Base-by-base conservation (phyloP, 2,888 invertebrate genomes). In the Latheticus oryzae region DNA sequence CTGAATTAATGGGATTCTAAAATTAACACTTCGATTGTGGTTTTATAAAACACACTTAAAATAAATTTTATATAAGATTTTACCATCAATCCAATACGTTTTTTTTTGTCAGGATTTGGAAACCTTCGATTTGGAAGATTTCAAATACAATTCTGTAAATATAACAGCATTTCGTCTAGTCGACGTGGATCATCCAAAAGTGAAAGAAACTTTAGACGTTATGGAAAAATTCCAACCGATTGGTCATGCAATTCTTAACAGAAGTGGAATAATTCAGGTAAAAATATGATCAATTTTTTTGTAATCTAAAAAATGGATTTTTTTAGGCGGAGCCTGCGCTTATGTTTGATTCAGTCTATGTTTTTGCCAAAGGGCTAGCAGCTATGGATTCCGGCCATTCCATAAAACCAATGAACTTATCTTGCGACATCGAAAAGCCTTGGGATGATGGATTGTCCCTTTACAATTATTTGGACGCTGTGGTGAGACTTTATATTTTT, bases 111-210 rank as follows among this genome's bases (percentile, higher is more conserved):
- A 93, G 93, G 93, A 93, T 71, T 86, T 93, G 74, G 93, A 93
- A 74, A 87, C 92, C 5, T 93, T 90, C 71, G 93, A 93, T 71
- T 80, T 94, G 60, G 93, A 93, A 77, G 93, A 93, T 74, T 96
- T 95, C 78, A 91, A 91, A 74, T 95, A 96, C 81, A 96, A 96
- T 74, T 89, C 90, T 32, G 95, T 95, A 26, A 96, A 96, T 78
- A 93, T 96, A 81, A 95, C 95, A n/a, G 93, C 95, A 0, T 95
- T 94, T 82, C 84, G 95, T 32, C 81, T 96, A 62, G 93, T 94
- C 1, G 93, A 94, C 74, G 84, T 91, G 2, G 89, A 88, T 50
- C 88, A 90, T 16, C 85, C 88, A 21, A 85, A 86, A 67, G 91
- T 91, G 47, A 84, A 84, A 58, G 90, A 91, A 61, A 84, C 88